Conservation (phyloP, 2,113 vertebrate species). For the Nothoprocta perdicaria region DNA sequence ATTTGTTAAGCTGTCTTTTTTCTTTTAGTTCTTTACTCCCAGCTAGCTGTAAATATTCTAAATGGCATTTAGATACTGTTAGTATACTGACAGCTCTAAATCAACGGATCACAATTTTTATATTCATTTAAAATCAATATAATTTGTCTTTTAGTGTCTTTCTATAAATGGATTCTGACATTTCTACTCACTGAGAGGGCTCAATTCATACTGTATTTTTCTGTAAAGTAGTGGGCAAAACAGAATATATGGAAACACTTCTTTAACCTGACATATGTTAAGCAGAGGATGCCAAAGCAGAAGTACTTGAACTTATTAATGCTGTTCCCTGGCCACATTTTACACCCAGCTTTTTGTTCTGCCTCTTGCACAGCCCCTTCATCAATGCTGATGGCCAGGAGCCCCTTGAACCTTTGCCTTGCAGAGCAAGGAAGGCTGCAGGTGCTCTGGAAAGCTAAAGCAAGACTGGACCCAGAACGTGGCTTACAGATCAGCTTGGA, state of each 20-base stretch:
- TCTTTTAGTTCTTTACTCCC: background rate
- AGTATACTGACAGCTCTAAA: background rate
- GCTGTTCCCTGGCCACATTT: background rate
- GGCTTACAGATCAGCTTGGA: background rate
- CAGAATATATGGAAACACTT: background rate
- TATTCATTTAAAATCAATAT: background rate
- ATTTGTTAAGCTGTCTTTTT: background rate
- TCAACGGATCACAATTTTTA: background rate
- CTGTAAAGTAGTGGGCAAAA: background rate
- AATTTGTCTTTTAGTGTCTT: background rate
- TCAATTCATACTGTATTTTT: background rate
- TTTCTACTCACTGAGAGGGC: background rate
- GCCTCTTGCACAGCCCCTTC: background rate
- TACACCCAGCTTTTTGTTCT: background rate
- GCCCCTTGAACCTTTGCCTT: background rate
- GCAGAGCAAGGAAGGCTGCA: background rate
- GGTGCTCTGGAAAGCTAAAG: background rate
- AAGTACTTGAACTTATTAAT: conserved; percentile 17
- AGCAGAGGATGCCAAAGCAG: conserved; percentile 10
- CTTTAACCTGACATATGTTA: background rate
- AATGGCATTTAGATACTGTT: background rate
- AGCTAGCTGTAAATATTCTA: background rate
- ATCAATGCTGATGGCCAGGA: background rate
- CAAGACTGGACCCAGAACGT: background rate
- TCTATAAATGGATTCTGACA: background rate